These are phyloP conservation scores for Busseola fusca DNA, from an alignment of 2,888 invertebrate genomes.

Conservation along the genomic window DNA sequence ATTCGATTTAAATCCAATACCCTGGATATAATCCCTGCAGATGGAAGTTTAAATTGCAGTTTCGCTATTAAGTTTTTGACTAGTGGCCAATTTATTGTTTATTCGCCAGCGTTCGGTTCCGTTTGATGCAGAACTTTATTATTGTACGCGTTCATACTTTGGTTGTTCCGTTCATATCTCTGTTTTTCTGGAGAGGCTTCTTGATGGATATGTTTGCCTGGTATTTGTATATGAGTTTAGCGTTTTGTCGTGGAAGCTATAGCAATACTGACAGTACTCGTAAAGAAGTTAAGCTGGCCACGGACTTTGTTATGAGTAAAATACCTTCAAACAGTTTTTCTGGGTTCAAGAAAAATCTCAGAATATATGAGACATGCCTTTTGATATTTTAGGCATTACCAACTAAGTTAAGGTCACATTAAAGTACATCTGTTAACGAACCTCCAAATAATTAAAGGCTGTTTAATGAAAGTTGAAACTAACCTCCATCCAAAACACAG, in stretches of 20 bases:
- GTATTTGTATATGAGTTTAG: conserved; percentile 11
- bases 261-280: not conserved
- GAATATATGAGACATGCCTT: not conserved
- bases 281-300: not conserved
- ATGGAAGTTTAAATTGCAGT: conserved; percentile 70
- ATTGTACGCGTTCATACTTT: conserved; percentile 46
- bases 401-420: not conserved
- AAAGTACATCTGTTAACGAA: not conserved
- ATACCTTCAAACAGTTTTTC: not conserved
- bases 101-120: conserved; percentile 49
- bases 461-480: conserved; percentile 2
- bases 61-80: conserved; percentile 69
- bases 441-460: conserved; percentile 17
- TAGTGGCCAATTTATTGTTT: conserved; percentile 69
- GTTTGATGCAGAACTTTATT: conserved; percentile 59
- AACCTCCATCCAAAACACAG: conserved; percentile 11
- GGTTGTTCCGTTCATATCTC: conserved; percentile 25
- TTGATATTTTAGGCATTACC: not conserved
- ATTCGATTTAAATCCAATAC: conserved; percentile 72
- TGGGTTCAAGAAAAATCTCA: too few relatives aligned
- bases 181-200: conserved; percentile 1
- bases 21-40: conserved; percentile 65
- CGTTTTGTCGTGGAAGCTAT: not conserved
- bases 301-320: not conserved
- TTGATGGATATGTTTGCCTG: conserved; percentile 15